These are phyloP conservation scores for Desmodus rotundus DNA, from an alignment of 2,113 vertebrate genomes.

Conservation along the genomic window DNA sequence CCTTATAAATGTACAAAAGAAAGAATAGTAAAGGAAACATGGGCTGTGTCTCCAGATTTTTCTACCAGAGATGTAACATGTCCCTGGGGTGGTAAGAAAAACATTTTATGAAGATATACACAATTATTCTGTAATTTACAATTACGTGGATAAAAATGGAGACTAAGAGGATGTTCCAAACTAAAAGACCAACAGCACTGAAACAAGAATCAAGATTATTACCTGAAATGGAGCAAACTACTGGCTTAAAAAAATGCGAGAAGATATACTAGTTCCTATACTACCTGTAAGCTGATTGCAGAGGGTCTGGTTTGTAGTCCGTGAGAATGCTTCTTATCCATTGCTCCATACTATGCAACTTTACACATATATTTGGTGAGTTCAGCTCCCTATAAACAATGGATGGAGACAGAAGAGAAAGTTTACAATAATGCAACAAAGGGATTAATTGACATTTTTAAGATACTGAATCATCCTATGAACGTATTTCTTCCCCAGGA, in stretches of 20 bases:
- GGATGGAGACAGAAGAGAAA: neutral
- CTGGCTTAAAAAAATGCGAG: neutral
- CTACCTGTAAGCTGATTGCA: neutral
- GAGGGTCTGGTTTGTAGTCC: neutral
- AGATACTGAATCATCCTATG: neutral
- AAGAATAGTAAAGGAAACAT: neutral
- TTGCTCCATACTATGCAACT: neutral
- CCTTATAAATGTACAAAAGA: neutral
- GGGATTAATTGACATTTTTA: neutral
- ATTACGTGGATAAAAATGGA: neutral
- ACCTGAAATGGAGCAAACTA: neutral
- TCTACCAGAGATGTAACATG: neutral
- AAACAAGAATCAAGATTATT: neutral
- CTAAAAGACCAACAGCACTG: neutral
- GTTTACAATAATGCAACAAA: neutral
- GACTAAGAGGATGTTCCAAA: neutral
- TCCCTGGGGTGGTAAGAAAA: neutral
- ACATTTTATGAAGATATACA: neutral
- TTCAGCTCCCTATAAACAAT: neutral
- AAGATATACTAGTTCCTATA: neutral
- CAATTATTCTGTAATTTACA: neutral
- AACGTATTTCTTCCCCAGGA: neutral
- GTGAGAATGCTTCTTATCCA: neutral
- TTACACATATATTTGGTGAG: neutral
- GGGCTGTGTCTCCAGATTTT: neutral